Base-by-base conservation (phyloP, 2,888 invertebrate species). In the Tetragonisca angustula region DNA sequence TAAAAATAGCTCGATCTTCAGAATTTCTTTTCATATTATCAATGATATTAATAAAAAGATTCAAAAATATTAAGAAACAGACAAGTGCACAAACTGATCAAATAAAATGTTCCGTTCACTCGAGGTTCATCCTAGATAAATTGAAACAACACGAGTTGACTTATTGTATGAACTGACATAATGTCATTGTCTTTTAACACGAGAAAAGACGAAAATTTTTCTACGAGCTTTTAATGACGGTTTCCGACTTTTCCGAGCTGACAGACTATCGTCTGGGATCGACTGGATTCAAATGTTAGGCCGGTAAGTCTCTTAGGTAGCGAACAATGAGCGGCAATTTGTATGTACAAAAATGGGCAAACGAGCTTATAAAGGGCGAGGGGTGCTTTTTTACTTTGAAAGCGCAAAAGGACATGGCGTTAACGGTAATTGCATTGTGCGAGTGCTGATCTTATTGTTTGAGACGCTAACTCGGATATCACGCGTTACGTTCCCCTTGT, bases 361-460 rank as follows among this genome's bases (percentile, higher is more conserved):
- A 75, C 72, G 59, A 72, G 70, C 73, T 54, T 52, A 70, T 86
- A 27, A 61, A n/a, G 5, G 56, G 19, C 24, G 1, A 43, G 61
- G 49, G 65, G 59, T 67, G 78, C 61, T 81, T 81, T 54, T 62
- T 54, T 74, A 52, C 19, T 32, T 73, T 65, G 59, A 59, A 52
- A 56, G 65, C 75, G 36, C 62, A 79, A 86, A 83, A 79, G 78
- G 78, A 83, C 70, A 77, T 49, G 27, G 15, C n/a, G 64, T 81
- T 84, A 81, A 68, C 67, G 85, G 83, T 81, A 86, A 86, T 83
- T 83, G 80, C 77, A 85, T 83, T 72, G 76, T 84, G 68, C 74
- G 73, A 73, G 36, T 49, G 78, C n/a, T 64, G 74, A 75, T 72
- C 75, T 72, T 81, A 84, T 80, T 84, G 84, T 83, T 56, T 43